Evolutionary conservation across 2,888 invertebrate genomes (phyloP), one percentile per base, ranked within the genome.

Genomic region (Aromia moschata): DNA sequence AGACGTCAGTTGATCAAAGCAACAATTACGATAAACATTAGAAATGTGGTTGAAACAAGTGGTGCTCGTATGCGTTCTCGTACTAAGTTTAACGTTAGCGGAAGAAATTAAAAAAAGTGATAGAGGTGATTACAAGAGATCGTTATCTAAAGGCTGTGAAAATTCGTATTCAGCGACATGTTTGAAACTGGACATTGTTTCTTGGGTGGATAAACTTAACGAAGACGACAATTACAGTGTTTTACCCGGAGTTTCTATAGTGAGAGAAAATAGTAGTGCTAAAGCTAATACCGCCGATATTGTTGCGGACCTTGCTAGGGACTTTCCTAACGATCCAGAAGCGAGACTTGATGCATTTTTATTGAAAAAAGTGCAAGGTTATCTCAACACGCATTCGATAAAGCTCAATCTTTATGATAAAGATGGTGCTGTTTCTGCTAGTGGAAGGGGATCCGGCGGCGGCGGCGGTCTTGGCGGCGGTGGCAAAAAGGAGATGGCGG

Each of bases 341-440:
- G 89, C 88, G 49, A 84, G 90, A 40, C 77, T 92, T 37, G 91
- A 92, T 74, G 89, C 88, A 47, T 90, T 87, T 67, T 81, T 92
- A 25, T 68, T 90, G 56, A 88, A 86, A 68, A 87, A 88, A 72
- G 79, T 92, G 31, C 86, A 87, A 16, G 86, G 83, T 64, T 89
- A 90, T 64, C 78, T 92, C 63, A 88, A 87, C 73, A 87, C 87
- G 1, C 89, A 91, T 70, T 86, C 89, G 0, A 83, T 92, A 62
- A 88, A 89, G 61, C 82, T 92, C 52, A 87, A 87, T 70, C 79
- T 92, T 36, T 68, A 89, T 51, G 67, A 70, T 38, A 38, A 55
- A 9, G 64, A 69, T n/a, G 60, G 40, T 31, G 56, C 61, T 2
- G 55, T 25, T 5, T 54, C 60, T 1, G 70, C 40, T 11, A 56